phyloP scores from a whole-genome alignment of 2,888 invertebrate genomes.

The Sarcophaga variegata region DNA sequence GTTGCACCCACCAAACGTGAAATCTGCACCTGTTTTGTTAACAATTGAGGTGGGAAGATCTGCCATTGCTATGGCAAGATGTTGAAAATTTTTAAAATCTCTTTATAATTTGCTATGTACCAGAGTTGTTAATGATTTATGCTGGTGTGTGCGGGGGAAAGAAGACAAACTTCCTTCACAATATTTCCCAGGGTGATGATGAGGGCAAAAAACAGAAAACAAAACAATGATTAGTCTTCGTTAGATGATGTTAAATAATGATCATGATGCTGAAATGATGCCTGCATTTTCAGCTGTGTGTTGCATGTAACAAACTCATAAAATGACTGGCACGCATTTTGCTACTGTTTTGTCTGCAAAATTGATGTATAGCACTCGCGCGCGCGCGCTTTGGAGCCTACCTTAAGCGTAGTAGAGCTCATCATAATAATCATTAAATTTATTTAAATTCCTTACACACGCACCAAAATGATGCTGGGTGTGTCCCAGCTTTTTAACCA shows the following conservation, averaged over 20 bases:
- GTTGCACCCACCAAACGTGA: slow-evolving; percentile 57
- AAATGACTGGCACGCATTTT: slow-evolving; percentile 64
- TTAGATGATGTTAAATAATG: slow-evolving; percentile 44
- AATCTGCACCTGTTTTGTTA: slow-evolving; percentile 55
- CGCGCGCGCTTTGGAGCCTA: slow-evolving; percentile 40
- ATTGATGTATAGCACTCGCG: slow-evolving; percentile 59
- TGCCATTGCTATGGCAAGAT: slow-evolving; percentile 31
- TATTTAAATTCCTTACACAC: slow-evolving; percentile 31
- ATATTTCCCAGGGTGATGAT: slow-evolving; percentile 3
- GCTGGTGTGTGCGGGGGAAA: neutral
- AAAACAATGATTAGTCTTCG: slow-evolving; percentile 8
- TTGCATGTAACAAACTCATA: slow-evolving; percentile 63
- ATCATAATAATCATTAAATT: slow-evolving; percentile 31
- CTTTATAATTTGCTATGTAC: slow-evolving; percentile 47
- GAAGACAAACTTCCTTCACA: slow-evolving; percentile 9
- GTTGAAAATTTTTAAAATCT: slow-evolving; percentile 50
- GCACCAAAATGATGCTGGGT: slow-evolving; percentile 51
- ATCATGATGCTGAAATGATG: slow-evolving; percentile 37
- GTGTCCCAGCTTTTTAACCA: slow-evolving; percentile 43
- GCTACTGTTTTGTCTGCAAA: slow-evolving; percentile 53
- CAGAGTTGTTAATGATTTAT: slow-evolving; percentile 58
- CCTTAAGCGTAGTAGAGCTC: neutral
- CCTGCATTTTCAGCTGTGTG: neutral
- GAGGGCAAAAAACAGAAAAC: neutral
- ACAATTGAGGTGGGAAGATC: slow-evolving; percentile 34